Evolutionary conservation across 1,140 invertebrate species (phyloP), one percentile per base, ranked within the genome.

Genomic region (Stegodyphus dumicola): DNA sequence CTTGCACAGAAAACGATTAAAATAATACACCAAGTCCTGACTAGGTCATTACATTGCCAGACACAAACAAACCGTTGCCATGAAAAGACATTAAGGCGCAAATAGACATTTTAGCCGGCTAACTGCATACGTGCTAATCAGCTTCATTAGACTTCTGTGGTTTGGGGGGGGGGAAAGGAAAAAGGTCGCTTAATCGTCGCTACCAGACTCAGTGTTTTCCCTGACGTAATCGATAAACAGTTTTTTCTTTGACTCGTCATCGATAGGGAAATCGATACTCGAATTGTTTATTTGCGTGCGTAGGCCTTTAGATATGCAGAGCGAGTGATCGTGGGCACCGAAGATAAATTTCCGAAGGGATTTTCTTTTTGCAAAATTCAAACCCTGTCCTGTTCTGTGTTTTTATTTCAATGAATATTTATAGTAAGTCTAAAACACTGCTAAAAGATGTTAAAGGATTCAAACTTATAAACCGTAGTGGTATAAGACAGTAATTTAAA

Each of bases 91-190:
- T 78, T 78, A 78, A 67, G 77, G 60, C 33, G 18, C 77, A 69
- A 78, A 78, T 78, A 78, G 77, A 78, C 77, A 78, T 78, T 78
- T 78, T 67, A 69, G 64, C 65, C 65, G n/a, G 77, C 77, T 69
- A 78, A 78, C 64, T 67, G 77, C 65, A 51, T 78, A 78, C 77
- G 77, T 78, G 77, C 77, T 78, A 78, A 78, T 78, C 77, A 78
- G 65, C 77, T 78, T 78, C 77, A 78, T 78, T 78, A 78, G 77
- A 56, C 77, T 67, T 7, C 69, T 71, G 69, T 15, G 69, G 69
- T 51, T 51, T 71, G 60, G 33, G 18, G 13, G 33, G 13, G 52
- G 65, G 60, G 56, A 75, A n/a, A 76, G 17, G 18, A 11, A 56
- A 77, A 77, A 77, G 64, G 75, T 77, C 56, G 49, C 52, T 65